These are phyloP conservation scores for Ophiothrix spiculata DNA, from an alignment of 35 echinoderm and acorn worm genomes.

Conservation along the genomic window DNA sequence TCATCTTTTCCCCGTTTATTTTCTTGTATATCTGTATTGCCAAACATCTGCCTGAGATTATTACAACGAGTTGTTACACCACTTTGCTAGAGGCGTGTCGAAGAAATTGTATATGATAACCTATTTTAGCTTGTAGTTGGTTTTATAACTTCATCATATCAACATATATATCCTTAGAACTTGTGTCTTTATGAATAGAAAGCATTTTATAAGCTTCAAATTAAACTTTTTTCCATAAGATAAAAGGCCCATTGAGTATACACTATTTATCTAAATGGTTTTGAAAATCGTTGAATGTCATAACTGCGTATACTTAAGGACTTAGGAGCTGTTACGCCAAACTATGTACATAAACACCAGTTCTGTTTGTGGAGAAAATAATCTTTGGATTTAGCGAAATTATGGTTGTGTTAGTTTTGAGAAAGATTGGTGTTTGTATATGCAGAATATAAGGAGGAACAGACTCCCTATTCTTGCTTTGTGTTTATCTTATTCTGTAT, in stretches of 20 bases:
- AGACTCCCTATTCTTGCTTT: neutral
- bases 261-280: conserved; percentile 3
- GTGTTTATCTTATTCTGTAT: neutral
- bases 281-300: conserved; percentile 1
- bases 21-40: neutral
- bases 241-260: neutral
- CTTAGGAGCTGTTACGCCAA: neutral
- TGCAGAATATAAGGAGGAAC: neutral
- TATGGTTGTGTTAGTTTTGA: neutral
- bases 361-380: neutral
- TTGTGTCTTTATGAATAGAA: neutral
- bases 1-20: neutral
- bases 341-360: conserved; percentile 7
- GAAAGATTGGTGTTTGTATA: neutral
- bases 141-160: neutral
- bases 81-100: neutral
- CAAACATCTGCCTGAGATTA: conserved; percentile 4
- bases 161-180: neutral
- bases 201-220: neutral
- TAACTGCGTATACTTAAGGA: neutral
- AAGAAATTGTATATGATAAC: neutral
- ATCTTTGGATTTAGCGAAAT: neutral
- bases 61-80: neutral
- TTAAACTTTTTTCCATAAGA: neutral
- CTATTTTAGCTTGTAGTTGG: neutral